Conservation (phyloP, 2,797 vertebrate genomes). For the Peromyscus aztecus region DNA sequence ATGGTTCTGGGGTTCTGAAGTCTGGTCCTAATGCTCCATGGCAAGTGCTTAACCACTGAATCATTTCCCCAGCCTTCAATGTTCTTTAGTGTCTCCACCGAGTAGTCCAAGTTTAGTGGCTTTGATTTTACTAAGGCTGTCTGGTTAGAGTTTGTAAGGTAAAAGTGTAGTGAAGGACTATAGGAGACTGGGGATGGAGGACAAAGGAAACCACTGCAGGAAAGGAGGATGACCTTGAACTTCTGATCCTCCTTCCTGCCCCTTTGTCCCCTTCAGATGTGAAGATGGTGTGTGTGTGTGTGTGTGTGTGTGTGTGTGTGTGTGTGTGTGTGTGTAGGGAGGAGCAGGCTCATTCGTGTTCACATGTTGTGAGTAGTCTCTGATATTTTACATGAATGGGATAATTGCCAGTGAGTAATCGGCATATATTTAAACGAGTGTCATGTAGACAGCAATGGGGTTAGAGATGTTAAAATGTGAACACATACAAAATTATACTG, state of each 20-base stretch:
- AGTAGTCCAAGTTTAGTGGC: not conserved
- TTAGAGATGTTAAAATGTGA: slow-evolving; percentile 36
- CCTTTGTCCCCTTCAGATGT: not conserved
- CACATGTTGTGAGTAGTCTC: not conserved
- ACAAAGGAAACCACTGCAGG: not conserved
- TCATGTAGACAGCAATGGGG: not conserved
- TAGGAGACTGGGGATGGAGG: not conserved
- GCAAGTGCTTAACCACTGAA: not conserved
- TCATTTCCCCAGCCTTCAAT: not conserved
- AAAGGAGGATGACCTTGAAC: not conserved
- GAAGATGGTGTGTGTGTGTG: not conserved
- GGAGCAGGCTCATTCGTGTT: not conserved
- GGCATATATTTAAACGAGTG: slow-evolving; percentile 17
- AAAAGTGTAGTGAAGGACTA: not conserved
- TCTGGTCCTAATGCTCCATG: not conserved
- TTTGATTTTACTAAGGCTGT: not conserved
- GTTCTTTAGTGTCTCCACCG: not conserved
- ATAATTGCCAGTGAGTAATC: not conserved
- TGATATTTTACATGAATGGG: not conserved
- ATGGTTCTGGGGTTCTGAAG: not conserved
- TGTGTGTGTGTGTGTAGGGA: no score
- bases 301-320: not conserved
- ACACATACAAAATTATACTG: not conserved
- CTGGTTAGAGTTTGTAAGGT: slow-evolving; percentile 4
- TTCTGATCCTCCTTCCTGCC: not conserved